A percentile compares a stretch with the other conserved stretches of the same genome.
Evolutionary conservation across 1,140 invertebrate species (phyloP).

Genomic region (Helicoverpa zea): DNA sequence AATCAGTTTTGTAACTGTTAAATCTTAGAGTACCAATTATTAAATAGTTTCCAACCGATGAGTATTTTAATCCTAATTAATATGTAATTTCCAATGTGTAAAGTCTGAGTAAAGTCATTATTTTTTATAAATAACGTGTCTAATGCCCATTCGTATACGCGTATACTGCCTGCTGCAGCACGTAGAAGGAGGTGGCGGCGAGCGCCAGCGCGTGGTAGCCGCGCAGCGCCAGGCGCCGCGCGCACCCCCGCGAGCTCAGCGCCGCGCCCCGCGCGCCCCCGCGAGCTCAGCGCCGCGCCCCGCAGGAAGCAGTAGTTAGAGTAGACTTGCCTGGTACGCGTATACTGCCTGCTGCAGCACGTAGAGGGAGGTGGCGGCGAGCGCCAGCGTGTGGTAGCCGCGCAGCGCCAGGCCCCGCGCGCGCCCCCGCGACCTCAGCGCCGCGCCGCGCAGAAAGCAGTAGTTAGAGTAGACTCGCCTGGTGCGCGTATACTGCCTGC

Average conservation of each 20-base stretch:
- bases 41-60: too few species aligned
- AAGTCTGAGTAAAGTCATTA: too few species aligned
- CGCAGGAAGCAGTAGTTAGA: too few species aligned
- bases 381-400: conserved; percentile 61
- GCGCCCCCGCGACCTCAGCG: background rate
- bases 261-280: conserved; percentile 43
- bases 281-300: background rate
- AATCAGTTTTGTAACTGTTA: background rate
- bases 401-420: conserved; percentile 17
- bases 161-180: conserved; percentile 69
- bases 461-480: too few species aligned
- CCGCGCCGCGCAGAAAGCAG: background rate
- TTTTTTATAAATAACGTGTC: too few species aligned
- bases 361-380: conserved; percentile 59
- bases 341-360: conserved; percentile 69
- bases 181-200: conserved; percentile 57
- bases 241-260: background rate
- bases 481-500: conserved; percentile 69
- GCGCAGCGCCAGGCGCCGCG: conserved; percentile 19
- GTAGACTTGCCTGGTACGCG: too few species aligned
- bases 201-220: conserved; percentile 63
- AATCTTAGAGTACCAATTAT: too few species aligned
- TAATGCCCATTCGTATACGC: too few species aligned
- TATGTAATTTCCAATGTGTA: too few species aligned
- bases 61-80: too few species aligned